These are phyloP conservation scores for Drosophila simulans DNA, from an alignment of 1,140 invertebrate genomes.

Conservation along the genomic window DNA sequence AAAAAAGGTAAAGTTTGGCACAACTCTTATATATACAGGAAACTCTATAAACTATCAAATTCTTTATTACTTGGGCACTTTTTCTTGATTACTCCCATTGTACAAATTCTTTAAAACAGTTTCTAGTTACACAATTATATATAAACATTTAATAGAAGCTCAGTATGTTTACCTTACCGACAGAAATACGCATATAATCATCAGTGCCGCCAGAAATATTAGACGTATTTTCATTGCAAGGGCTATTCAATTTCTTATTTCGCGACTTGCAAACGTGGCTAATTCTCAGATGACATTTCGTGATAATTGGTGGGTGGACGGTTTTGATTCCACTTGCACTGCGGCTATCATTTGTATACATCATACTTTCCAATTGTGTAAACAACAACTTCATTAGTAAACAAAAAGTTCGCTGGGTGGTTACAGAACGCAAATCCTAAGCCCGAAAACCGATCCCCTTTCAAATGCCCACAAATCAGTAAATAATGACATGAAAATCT, in stretches of 20 bases:
- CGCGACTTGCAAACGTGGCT: background rate
- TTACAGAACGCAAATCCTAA: slow-evolving; percentile 5
- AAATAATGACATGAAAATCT: slow-evolving; percentile 78
- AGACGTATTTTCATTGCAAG: background rate
- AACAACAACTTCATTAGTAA: slow-evolving; percentile 64
- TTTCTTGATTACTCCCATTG: no score
- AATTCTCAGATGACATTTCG: slow-evolving; percentile 23
- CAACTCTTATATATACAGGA: no score
- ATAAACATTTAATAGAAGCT: no score
- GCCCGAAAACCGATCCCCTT: slow-evolving; percentile 8
- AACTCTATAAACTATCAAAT: no score
- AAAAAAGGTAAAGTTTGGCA: no score
- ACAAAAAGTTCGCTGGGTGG: slow-evolving; percentile 27
- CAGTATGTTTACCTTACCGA: no score
- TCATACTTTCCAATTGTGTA: slow-evolving; percentile 15
- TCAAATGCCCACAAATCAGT: slow-evolving; percentile 53
- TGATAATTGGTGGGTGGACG: slow-evolving; percentile 18
- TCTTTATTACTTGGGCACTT: no score
- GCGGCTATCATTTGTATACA: slow-evolving; percentile 44
- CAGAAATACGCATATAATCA: no score
- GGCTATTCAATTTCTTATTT: slow-evolving; percentile 4
- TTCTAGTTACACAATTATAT: no score
- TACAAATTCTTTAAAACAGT: no score
- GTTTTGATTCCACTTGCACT: slow-evolving; percentile 17
- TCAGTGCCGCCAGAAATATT: background rate